These are phyloP conservation scores for Bathynomus jamesi DNA, from an alignment of 1,140 invertebrate species.

Conservation along the genomic window DNA sequence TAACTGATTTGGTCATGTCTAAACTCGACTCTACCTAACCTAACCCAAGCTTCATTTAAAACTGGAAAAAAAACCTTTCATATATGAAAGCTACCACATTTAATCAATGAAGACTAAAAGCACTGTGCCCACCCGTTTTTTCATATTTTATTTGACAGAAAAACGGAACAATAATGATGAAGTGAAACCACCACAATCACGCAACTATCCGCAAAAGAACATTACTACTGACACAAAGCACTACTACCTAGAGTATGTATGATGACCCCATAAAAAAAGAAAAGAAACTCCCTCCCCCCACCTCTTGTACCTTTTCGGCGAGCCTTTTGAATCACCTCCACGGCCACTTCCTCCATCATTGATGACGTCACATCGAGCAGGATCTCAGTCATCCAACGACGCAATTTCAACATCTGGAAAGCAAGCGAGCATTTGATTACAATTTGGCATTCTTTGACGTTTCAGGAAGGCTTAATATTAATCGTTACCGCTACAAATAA, in stretches of 20 bases:
- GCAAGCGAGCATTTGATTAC: no score
- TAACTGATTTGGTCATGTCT: no score
- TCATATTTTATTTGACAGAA: no score
- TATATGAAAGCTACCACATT: no score
- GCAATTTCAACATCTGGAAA: constrained; percentile 75
- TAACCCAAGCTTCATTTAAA: no score
- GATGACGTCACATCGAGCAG: constrained; percentile 85
- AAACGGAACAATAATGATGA: neutral
- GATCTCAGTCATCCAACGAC: constrained; percentile 79
- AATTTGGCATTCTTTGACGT: no score
- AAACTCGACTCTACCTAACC: no score
- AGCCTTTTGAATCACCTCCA: constrained; percentile 59
- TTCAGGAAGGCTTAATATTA: no score
- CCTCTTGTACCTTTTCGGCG: constrained; percentile 53
- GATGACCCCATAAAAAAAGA: neutral
- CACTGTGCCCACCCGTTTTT: neutral
- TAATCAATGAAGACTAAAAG: neutral
- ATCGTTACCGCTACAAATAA: no score
- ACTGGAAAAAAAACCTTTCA: no score
- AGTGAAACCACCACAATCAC: neutral
- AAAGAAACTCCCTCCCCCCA: neutral
- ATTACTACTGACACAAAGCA: neutral
- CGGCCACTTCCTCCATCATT: constrained; percentile 71
- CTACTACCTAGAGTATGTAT: neutral
- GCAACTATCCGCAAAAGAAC: neutral